Evolutionary conservation across 2,888 invertebrate species (phyloP).

Genomic region (Epirrita christyi): DNA sequence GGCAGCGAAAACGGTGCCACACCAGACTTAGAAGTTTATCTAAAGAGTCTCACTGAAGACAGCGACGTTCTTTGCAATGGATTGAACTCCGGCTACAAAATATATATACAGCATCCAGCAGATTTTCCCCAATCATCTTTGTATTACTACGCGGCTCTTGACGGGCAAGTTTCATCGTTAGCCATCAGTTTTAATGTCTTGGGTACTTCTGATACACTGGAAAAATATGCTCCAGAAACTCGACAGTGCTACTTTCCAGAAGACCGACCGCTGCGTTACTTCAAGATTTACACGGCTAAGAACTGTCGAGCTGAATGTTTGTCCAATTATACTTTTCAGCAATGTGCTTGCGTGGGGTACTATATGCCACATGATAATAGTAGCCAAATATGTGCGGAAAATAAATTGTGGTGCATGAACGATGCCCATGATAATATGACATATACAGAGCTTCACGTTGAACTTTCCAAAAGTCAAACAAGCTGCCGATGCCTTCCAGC

Average conservation of each 20-base stretch:
- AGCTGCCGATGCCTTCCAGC: constrained; percentile 47
- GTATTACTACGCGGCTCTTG: constrained; percentile 31
- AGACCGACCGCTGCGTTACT: constrained; percentile 49
- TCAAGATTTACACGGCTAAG: constrained; percentile 52
- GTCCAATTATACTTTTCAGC: constrained; percentile 47
- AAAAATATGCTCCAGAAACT: constrained; percentile 41
- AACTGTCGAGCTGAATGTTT: constrained; percentile 60
- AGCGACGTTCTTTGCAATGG: constrained; percentile 31
- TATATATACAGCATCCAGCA: constrained; percentile 55
- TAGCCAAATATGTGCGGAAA: constrained; percentile 20
- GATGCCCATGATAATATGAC: constrained; percentile 12
- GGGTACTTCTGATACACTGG: constrained; percentile 46
- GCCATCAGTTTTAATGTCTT: constrained; percentile 48
- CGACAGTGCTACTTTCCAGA: constrained; percentile 58
- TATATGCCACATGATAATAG: constrained; percentile 52
- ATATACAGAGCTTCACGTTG: background rate
- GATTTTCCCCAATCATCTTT: constrained; percentile 44
- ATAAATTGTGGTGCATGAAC: background rate
- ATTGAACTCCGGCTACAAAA: constrained; percentile 41
- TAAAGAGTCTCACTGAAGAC: background rate
- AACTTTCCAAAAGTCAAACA: background rate
- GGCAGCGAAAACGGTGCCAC: constrained; percentile 7
- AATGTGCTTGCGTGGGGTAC: constrained; percentile 53
- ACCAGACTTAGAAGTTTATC: constrained; percentile 8
- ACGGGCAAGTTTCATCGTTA: constrained; percentile 50